A percentile compares a stretch with the other conserved stretches of the same genome.
These are phyloP conservation scores for Heliconius ethilla DNA, from an alignment of 2,888 invertebrate genomes.

Conservation along the genomic window DNA sequence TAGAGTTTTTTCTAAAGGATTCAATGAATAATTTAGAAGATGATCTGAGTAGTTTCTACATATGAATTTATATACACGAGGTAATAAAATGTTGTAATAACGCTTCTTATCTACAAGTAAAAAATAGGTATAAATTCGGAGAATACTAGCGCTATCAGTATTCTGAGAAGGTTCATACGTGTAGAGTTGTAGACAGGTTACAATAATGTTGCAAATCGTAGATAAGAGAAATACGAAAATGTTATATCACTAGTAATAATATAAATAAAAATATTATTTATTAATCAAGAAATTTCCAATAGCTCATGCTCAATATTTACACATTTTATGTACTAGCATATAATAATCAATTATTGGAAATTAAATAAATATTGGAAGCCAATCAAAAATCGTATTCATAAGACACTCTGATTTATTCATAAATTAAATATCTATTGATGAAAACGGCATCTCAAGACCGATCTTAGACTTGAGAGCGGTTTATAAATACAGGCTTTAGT, in stretches of 20 bases:
- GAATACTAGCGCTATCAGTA: constrained; percentile 25
- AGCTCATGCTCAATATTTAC: no score
- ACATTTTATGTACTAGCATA: no score
- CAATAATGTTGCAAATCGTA: constrained; percentile 22
- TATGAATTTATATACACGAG: not conserved
- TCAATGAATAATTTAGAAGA: not conserved
- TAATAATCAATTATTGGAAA: no score
- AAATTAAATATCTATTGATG: no score
- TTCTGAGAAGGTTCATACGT: constrained; percentile 31
- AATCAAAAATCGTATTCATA: no score
- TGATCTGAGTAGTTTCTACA: not conserved
- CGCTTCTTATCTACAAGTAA: not conserved
- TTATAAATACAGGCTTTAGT: not conserved
- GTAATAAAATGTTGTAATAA: not conserved
- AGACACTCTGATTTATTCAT: no score
- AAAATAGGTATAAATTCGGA: not conserved
- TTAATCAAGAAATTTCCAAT: no score
- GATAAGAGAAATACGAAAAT: constrained; percentile 28
- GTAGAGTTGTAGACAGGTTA: constrained; percentile 19
- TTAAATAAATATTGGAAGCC: no score
- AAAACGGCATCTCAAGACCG: no score
- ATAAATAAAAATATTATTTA: no score
- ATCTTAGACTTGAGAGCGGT: no score
- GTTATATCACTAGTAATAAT: no score
- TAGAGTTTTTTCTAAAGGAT: not conserved